Base-by-base conservation (phyloP, 1,140 invertebrate genomes). In the Periplaneta americana region DNA sequence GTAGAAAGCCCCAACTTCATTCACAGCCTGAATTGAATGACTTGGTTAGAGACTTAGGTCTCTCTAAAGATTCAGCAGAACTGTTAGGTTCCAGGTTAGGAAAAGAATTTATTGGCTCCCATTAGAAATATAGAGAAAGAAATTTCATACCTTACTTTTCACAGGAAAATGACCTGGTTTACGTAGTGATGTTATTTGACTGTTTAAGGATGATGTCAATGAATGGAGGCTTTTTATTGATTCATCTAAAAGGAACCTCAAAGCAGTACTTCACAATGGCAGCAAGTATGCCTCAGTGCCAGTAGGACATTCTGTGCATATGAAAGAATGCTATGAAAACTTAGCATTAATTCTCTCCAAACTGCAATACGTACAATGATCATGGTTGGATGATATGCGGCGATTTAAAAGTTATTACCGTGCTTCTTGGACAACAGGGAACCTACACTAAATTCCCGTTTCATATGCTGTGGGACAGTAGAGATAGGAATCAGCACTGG, bases 361-460 rank as follows among this genome's bases (percentile, higher is more conserved):
- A 34, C 74, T 81, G 31, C 33, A 79, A 35, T n/a, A n/a, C n/a
- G n/a, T 82, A 85, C 74, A 36, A 84, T 36, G 81, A 78, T 34
- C 74, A 83, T 79, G 31, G 75, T 36, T 84, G 85, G 83, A 10
- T 82, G 77, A 80, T 84, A 85, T 84, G 83, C 88, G 86, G 83
- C 74, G 82, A 82, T 82, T 88, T 84, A 74, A 87, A 35, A 83
- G 83, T 82, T 82, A 74, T 82, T 32, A 80, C 37, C 28, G 80
- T 86, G 34, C 39, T 85, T 57, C 78, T 87, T 22, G 86, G 85
- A 34, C 83, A 87, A 81, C 85, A 88, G 85, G 82, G 83, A 84
- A 84, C 85, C 81, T 86, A 85, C 83, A 86, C 85, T 82, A 88
- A 88, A 84, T 86, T 85, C 83, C 84, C 83, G 35, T 87, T 86